Evolutionary conservation across 2,113 vertebrate species (phyloP), one percentile per base, ranked within the genome.

Genomic region (Malurus alboscapulatus): DNA sequence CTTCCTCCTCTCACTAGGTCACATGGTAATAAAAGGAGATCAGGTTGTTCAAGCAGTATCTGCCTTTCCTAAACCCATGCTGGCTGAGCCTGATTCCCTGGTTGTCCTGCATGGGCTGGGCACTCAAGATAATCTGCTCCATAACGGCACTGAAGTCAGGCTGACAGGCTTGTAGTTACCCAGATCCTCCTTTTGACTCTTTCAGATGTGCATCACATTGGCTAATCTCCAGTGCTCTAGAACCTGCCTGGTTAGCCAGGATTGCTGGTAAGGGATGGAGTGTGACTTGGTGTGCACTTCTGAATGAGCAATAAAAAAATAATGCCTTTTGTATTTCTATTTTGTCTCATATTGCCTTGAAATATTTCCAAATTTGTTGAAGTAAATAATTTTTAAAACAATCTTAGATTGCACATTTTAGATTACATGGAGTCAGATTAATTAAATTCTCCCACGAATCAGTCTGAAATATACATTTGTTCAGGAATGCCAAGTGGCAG

Each of bases 71-170:
- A 55, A 69, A 47, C 47, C 19, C n/a, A 12, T 29, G 8, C 8
- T 62, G 55, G 13, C 8, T 54, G 14, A 9, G 24, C 19, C 40
- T 62, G 29, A 19, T 29, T 7, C 22, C 18, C 7, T 30, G 19
- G 25, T 14, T 42, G 21, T 71, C 29, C 40, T 25, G 5, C 8
- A 25, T 62, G 19, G 17, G 19, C 15, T 34, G 29, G 65, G 45
- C 19, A 7, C 19, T 62, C 20, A 69, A 34, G n/a, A 30, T 55
- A 7, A 30, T 42, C 42, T 17, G 29, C 6, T 71, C 66, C 25
- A 29, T 55, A 55, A 79, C 4, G 29, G 13, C 22, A 25, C 6
- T 0, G 0, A 68, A 45, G 15, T 27, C 5, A 10, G 15, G 10
- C 47, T 61, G 38, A n/a, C 16, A 20, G n/a, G 12, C 10, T 29